Evolutionary conservation across 2,113 vertebrate genomes (phyloP).

Genomic region (Misgurnus mizolepis): DNA sequence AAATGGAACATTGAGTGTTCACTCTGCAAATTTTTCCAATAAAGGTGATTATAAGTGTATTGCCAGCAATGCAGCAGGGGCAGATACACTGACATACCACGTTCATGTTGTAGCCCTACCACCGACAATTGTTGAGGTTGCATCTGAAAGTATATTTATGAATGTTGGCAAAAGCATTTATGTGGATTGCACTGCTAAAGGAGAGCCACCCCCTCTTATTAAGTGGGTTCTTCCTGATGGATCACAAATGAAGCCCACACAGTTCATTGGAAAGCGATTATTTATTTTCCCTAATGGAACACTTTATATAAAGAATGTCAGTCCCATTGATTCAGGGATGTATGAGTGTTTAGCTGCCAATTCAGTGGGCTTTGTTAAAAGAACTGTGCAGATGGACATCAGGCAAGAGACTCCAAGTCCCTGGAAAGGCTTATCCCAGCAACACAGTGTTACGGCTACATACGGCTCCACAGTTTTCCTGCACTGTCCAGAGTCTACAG

Average conservation of each 20-base stretch:
- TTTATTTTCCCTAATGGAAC: conserved; percentile 80
- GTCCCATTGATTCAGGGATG: conserved; percentile 68
- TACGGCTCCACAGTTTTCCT: conserved; percentile 77
- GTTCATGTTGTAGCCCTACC: conserved; percentile 74
- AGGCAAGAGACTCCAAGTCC: conserved; percentile 53
- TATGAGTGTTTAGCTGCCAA: conserved; percentile 76
- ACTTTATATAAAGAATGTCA: conserved; percentile 67
- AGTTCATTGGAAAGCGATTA: conserved; percentile 69
- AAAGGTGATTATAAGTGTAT: conserved; percentile 81
- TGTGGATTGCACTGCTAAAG: conserved; percentile 74
- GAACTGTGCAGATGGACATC: conserved; percentile 68
- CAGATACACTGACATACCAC: conserved; percentile 75
- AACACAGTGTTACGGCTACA: conserved; percentile 74
- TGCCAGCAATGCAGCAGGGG: conserved; percentile 78
- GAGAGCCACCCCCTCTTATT: conserved; percentile 68
- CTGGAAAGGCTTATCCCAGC: conserved; percentile 58
- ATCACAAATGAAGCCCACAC: conserved; percentile 71
- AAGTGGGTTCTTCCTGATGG: conserved; percentile 75
- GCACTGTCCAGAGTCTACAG: conserved; percentile 74
- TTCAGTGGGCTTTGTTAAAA: conserved; percentile 69
- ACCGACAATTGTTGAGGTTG: conserved; percentile 70
- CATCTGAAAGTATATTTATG: conserved; percentile 62
- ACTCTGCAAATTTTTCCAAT: conserved; percentile 70
- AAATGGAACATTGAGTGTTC: conserved; percentile 76
- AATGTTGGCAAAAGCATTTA: conserved; percentile 69